Evolutionary conservation across 2,888 invertebrate species (phyloP), one percentile per base, ranked within the genome.

Genomic region (Lacanobia oleracea): DNA sequence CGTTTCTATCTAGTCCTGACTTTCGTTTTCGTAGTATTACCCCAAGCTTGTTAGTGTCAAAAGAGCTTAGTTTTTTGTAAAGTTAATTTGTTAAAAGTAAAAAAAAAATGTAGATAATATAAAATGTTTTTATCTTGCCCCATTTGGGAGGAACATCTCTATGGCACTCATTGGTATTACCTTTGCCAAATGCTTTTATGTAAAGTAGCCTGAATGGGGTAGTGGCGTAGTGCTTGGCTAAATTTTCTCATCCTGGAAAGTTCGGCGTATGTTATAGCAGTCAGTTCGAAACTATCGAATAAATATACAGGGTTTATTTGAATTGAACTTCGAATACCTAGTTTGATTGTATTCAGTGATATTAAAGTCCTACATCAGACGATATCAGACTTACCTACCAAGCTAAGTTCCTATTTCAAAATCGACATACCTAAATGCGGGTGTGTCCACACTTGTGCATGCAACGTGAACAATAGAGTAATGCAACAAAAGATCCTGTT

Each of bases 121-220:
- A 21, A 62, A 67, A 61, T 51, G 33, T 45, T 75, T 72, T 77
- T 72, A 72, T 33, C 50, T 67, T n/a, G 18, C 33, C 43, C 63
- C 61, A 73, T 74, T 77, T 67, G 27, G 18, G 50, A 75, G 72
- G 48, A 63, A 54, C 73, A 79, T 68, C 67, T 72, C 83, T 79
- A 64, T 66, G 27, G 75, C 68, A 75, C 83, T 80, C 64, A 56
- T 78, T 64, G 68, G 65, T 75, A 82, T 79, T 82, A 82, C 80
- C 70, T 79, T 83, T 81, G 68, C 83, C 66, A 75, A 83, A 81
- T 83, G 68, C 70, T 81, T 75, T 83, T 81, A 83, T 83, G 80
- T 82, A 69, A 80, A 80, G 80, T 80, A 73, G 79, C 63, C 53
- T 54, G 73, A 82, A 78, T 56, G 37, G 82, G 65, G 40, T 63